Evolutionary conservation across 2,113 vertebrate species (phyloP).

Genomic region (Saguinus midas): DNA sequence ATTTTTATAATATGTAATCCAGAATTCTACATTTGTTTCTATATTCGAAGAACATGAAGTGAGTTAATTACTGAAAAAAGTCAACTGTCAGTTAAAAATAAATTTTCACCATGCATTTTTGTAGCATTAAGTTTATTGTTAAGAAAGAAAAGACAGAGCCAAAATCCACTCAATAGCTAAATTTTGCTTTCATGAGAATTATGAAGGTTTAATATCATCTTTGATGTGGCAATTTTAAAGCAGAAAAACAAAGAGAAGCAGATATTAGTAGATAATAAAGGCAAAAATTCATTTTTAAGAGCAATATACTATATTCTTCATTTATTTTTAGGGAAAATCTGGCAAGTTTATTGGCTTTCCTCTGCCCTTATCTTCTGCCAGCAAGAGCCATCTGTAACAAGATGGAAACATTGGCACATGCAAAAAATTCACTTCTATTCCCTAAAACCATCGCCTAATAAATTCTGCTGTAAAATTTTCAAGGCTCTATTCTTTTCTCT

Average conservation of each 20-base stretch:
- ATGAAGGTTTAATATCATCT: neutral
- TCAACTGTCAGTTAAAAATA: conserved; percentile 2
- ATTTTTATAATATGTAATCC: neutral
- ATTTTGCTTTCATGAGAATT: neutral
- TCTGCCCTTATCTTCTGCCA: conserved; percentile 38
- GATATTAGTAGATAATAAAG: neutral
- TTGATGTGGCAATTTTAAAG: neutral
- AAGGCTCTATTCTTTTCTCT: neutral
- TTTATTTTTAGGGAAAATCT: conserved; percentile 42
- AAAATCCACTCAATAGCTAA: neutral
- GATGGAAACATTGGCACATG: conserved; percentile 5
- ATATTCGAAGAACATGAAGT: neutral
- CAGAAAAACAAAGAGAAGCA: conserved; percentile 10
- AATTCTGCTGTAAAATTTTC: neutral
- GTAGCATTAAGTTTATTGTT: neutral
- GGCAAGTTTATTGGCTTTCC: conserved; percentile 30
- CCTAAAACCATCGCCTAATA: conserved; percentile 16
- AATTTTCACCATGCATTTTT: conserved; percentile 9
- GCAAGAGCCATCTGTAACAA: conserved; percentile 43
- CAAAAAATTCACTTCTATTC: conserved; percentile 16
- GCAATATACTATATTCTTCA: conserved; percentile 21
- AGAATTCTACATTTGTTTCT: conserved; percentile 11
- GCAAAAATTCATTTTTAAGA: conserved; percentile 30
- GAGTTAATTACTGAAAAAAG: neutral
- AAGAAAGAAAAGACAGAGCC: neutral